Conservation (phyloP, 2,113 vertebrate species). For the Plestiodon gilberti region DNA sequence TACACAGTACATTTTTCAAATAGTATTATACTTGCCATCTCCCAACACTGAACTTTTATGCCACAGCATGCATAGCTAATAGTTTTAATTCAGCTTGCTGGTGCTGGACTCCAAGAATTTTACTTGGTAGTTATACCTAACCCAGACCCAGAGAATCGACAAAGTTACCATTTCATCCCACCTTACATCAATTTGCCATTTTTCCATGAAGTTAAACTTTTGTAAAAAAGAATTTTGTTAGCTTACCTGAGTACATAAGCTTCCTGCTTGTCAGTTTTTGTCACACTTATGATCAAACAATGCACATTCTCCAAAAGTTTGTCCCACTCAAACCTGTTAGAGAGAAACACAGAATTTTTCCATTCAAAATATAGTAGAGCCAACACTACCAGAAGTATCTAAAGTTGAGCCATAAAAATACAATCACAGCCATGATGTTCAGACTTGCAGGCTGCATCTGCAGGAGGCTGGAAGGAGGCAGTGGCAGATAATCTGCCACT, state of each 20-base stretch:
- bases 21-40: not conserved
- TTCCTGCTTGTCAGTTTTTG: conserved; percentile 99
- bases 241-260: conserved; percentile 99
- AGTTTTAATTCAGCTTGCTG: not conserved
- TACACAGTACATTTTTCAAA: not conserved
- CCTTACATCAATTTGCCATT: not conserved
- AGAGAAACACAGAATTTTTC: conserved; percentile 33
- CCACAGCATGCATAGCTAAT: not conserved
- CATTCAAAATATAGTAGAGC: not conserved
- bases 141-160: not conserved
- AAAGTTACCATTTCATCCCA: not conserved
- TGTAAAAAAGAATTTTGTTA: not conserved
- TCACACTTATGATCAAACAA: conserved; percentile 99
- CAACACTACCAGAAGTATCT: not conserved
- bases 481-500: too few relatives aligned
- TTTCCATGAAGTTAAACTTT: not conserved
- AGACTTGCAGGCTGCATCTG: not conserved
- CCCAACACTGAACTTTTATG: not conserved
- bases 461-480: too few relatives aligned
- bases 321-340: conserved; percentile 97
- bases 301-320: conserved; percentile 99
- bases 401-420: not conserved
- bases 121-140: not conserved
- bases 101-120: not conserved
- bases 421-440: not conserved